phyloP scores from a whole-genome alignment of 2,797 vertebrate species.

The Pantherophis alleghaniensis region DNA sequence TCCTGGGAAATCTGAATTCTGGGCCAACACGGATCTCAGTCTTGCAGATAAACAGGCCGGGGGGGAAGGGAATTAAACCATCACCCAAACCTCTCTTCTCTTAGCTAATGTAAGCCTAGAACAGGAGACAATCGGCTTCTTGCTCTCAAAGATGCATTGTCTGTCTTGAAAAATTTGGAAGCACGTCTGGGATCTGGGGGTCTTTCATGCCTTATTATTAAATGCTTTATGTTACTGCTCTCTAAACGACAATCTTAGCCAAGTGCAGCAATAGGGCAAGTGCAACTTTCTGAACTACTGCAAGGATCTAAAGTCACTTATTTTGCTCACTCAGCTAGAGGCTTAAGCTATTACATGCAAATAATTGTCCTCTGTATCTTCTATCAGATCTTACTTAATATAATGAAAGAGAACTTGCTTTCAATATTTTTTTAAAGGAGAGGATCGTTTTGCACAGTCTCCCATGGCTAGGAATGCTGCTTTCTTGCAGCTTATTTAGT shows the following conservation, averaged over 20 bases:
- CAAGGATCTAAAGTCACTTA: background rate
- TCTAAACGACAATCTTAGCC: background rate
- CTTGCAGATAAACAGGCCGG: background rate
- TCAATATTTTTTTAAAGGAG: background rate
- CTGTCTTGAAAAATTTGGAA: background rate
- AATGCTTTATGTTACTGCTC: background rate
- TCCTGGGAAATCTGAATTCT: background rate
- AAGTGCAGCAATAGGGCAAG: background rate
- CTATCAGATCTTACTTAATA: background rate
- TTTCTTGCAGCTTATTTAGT: background rate
- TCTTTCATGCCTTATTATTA: background rate
- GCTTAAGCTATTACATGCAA: background rate
- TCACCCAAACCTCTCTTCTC: background rate
- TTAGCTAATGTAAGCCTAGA: background rate
- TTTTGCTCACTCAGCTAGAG: background rate
- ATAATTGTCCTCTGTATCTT: background rate
- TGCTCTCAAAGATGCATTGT: background rate
- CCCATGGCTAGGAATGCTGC: background rate
- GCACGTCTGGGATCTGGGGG: background rate
- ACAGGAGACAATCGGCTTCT: background rate
- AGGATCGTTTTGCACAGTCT: background rate
- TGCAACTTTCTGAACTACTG: background rate
- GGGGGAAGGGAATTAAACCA: background rate
- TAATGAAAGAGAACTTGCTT: background rate
- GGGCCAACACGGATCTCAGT: background rate